phyloP scores from a whole-genome alignment of 2,888 invertebrate species.

The Folsomia manolachei region DNA sequence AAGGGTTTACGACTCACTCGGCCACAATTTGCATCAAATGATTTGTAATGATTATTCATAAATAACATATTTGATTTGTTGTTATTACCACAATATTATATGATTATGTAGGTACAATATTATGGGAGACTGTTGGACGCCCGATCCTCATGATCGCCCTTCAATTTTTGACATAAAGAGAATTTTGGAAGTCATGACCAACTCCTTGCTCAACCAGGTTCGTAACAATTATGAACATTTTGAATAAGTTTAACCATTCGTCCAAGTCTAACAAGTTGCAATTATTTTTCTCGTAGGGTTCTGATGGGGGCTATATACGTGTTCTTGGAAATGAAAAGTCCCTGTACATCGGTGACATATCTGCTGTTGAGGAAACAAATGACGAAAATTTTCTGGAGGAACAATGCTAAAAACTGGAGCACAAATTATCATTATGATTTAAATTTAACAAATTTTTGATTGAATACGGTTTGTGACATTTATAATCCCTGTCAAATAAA shows the following conservation, averaged over 20 bases:
- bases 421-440: no score
- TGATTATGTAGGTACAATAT: constrained; percentile 27
- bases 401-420: no score
- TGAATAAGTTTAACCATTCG: background rate
- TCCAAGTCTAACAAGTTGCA: background rate
- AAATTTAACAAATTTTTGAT: no score
- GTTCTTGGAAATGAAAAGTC: background rate
- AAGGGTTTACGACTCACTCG: constrained; percentile 29
- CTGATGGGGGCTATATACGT: background rate
- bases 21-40: constrained; percentile 27
- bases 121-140: constrained; percentile 38
- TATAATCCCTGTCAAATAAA: no score
- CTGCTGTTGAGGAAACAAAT: no score
- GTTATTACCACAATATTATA: no score
- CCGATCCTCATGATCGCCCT: constrained; percentile 32
- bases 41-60: constrained; percentile 21
- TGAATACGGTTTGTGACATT: no score
- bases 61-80: background rate
- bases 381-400: no score
- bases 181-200: constrained; percentile 27
- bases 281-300: background rate
- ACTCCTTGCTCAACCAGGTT: constrained; percentile 25
- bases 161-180: constrained; percentile 33
- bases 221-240: background rate
- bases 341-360: background rate